Percentiles rank a stretch among this genome's conserved stretches.
phyloP scores from a whole-genome alignment of 2,888 invertebrate genomes.

The Apodemia duryi region DNA sequence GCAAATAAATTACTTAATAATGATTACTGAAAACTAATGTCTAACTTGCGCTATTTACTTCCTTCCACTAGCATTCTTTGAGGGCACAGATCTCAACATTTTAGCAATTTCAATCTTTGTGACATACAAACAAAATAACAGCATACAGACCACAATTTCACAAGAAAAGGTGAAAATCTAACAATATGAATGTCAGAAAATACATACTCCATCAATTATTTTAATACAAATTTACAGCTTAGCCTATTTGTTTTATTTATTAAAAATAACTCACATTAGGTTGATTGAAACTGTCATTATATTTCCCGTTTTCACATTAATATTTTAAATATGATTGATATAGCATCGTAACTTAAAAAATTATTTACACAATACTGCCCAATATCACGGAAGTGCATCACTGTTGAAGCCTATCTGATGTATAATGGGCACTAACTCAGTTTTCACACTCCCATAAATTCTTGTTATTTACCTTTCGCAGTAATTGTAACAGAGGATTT shows the following conservation, averaged over 20 bases:
- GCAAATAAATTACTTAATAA: constrained; percentile 39
- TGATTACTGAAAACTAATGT: constrained; percentile 37
- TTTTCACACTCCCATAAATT: constrained; percentile 41
- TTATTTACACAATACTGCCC: constrained; percentile 74
- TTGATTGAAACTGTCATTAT: constrained; percentile 54
- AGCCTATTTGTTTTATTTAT: constrained; percentile 40
- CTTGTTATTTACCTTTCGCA: constrained; percentile 70
- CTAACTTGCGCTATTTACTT: constrained; percentile 37
- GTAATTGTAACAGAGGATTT: constrained; percentile 67
- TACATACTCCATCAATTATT: constrained; percentile 42
- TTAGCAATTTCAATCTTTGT: constrained; percentile 45
- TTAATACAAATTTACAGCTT: constrained; percentile 62
- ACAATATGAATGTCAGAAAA: constrained; percentile 41
- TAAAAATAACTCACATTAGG: constrained; percentile 57
- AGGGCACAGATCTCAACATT: constrained; percentile 51
- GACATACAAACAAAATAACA: constrained; percentile 52
- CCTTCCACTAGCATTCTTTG: constrained; percentile 45
- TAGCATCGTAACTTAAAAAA: constrained; percentile 43
- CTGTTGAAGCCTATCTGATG: constrained; percentile 44
- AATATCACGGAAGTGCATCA: constrained; percentile 51
- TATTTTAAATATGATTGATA: constrained; percentile 54
- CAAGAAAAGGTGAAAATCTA: constrained; percentile 42
- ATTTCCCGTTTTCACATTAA: constrained; percentile 44
- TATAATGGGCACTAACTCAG: constrained; percentile 36
- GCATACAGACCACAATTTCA: constrained; percentile 47